phyloP scores from a whole-genome alignment of 2,113 vertebrate species.

The Hyla sarda region DNA sequence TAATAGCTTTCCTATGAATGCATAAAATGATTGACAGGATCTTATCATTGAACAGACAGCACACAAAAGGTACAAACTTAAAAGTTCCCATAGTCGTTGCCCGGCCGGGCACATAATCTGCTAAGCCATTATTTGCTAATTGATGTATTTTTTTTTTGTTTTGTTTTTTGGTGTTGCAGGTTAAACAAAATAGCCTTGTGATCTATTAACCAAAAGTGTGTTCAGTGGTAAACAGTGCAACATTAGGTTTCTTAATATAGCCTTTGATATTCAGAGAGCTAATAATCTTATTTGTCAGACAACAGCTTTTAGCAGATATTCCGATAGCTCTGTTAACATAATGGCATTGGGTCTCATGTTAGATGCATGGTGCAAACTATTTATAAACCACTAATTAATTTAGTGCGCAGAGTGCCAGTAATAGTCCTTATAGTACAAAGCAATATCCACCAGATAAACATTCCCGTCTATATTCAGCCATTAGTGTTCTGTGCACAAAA shows the following conservation, averaged over 20 bases:
- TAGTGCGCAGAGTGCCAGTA: slow-evolving; percentile 51
- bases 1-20: slow-evolving; percentile 74
- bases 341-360: slow-evolving; percentile 68
- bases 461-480: slow-evolving; percentile 35
- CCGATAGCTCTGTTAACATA: slow-evolving; percentile 72
- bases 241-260: slow-evolving; percentile 66
- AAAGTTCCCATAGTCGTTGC: slow-evolving; percentile 68
- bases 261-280: slow-evolving; percentile 70
- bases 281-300: slow-evolving; percentile 71
- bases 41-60: slow-evolving; percentile 73
- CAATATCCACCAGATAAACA: slow-evolving; percentile 44
- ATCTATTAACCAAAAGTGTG: slow-evolving; percentile 62
- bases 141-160: slow-evolving; percentile 63
- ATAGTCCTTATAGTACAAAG: slow-evolving; percentile 43
- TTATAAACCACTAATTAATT: slow-evolving; percentile 56
- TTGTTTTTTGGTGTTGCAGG: slow-evolving; percentile 62
- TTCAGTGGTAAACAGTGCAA: slow-evolving; percentile 65
- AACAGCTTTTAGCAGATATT: slow-evolving; percentile 78
- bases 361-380: slow-evolving; percentile 71
- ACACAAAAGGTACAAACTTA: slow-evolving; percentile 70
- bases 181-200: slow-evolving; percentile 32
- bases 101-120: slow-evolving; percentile 57
- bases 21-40: slow-evolving; percentile 76
- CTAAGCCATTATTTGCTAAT: slow-evolving; percentile 71
- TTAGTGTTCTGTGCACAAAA: slow-evolving; percentile 11